A percentile compares a stretch with the other conserved stretches of the same genome.
These are phyloP conservation scores for Penaeus chinensis DNA, from an alignment of 1,140 invertebrate species.

Conservation along the genomic window DNA sequence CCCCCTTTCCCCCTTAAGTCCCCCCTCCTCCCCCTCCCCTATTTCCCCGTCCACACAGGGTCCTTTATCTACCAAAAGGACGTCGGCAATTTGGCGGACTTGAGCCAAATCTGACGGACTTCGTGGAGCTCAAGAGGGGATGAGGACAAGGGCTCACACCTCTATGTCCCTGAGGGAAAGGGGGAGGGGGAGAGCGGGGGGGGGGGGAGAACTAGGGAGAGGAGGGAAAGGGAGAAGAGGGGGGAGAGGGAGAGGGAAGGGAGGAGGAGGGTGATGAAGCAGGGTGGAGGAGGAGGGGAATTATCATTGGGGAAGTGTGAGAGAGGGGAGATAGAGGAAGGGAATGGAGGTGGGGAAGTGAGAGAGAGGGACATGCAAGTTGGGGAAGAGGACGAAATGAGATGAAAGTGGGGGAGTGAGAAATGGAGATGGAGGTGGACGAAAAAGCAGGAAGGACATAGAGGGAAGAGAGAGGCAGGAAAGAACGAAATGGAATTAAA, in stretches of 20 bases:
- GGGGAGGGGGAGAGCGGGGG: background rate
- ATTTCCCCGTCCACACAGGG: background rate
- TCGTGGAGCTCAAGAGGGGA: slow-evolving; percentile 27
- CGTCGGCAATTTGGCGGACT: slow-evolving; percentile 42
- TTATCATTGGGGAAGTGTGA: background rate
- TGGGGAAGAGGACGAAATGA: too few species aligned
- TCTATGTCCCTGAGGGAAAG: background rate
- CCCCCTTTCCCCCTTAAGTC: background rate
- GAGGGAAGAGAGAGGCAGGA: too few species aligned
- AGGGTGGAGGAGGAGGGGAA: background rate
- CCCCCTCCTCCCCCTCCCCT: too few species aligned
- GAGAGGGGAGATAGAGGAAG: background rate
- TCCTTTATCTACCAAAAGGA: slow-evolving; percentile 21
- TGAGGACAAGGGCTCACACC: background rate
- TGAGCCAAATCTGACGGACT: slow-evolving; percentile 17
- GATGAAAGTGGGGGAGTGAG: too few species aligned
- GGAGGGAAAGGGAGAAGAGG: background rate
- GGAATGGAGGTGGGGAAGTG: background rate
- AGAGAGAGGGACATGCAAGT: too few species aligned
- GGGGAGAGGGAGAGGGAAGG: background rate
- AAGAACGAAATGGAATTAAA: too few species aligned
- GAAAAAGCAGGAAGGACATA: too few species aligned
- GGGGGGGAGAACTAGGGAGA: background rate
- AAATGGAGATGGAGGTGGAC: too few species aligned
- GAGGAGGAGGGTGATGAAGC: background rate